phyloP scores from a whole-genome alignment of 2,888 invertebrate species.

The Siphlonurus alternatus region DNA sequence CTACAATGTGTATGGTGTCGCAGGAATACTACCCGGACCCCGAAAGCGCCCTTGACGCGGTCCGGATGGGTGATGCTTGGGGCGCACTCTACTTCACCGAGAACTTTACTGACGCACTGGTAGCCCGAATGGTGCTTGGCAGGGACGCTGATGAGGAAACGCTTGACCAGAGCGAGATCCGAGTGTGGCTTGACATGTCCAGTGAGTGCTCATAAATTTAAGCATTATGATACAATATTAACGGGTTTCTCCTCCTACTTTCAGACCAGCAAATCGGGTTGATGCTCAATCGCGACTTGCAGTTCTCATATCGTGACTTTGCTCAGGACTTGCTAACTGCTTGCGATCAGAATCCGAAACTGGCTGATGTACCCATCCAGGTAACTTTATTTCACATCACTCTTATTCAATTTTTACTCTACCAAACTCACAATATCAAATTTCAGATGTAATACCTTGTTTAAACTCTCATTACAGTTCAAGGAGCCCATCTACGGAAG shows the following conservation, averaged over 20 bases:
- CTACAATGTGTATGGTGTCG: constrained; percentile 1
- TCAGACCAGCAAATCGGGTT: constrained; percentile 83
- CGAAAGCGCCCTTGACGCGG: constrained; percentile 50
- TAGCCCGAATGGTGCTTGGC: constrained; percentile 62
- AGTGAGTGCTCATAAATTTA: constrained; percentile 33
- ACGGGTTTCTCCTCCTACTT: constrained; percentile 12
- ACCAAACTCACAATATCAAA: neutral
- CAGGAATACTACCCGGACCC: constrained; percentile 45
- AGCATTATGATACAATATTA: neutral
- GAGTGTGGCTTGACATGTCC: constrained; percentile 85
- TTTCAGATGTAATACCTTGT: too few species aligned
- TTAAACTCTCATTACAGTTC: constrained; percentile 35
- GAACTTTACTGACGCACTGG: constrained; percentile 75
- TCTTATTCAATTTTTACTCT: neutral
- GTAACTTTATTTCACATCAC: constrained; percentile 13
- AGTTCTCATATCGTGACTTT: constrained; percentile 73
- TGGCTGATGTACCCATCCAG: constrained; percentile 73
- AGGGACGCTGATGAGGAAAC: constrained; percentile 75
- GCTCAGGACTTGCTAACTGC: constrained; percentile 52
- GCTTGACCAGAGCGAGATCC: constrained; percentile 67
- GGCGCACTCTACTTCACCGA: constrained; percentile 75
- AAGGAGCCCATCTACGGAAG: constrained; percentile 77
- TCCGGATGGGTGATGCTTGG: constrained; percentile 66
- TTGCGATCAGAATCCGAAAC: constrained; percentile 64
- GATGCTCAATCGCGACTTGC: constrained; percentile 70